Evolutionary conservation across 2,888 invertebrate species (phyloP).

Genomic region (Drosophila cracens): DNA sequence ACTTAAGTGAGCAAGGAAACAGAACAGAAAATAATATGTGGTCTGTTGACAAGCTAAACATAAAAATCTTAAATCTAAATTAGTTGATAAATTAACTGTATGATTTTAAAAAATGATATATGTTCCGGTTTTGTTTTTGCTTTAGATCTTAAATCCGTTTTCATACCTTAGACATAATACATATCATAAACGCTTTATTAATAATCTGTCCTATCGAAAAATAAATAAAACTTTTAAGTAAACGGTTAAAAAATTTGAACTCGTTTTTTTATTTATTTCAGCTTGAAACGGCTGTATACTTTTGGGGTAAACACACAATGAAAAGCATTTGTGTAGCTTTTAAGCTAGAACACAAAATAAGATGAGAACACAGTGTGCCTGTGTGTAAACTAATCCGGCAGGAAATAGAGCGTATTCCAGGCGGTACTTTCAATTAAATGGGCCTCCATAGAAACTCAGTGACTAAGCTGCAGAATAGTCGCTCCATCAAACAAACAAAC

Average conservation of each 20-base stretch:
- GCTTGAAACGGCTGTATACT: background rate
- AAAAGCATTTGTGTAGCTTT: conserved; percentile 30
- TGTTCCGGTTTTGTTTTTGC: background rate
- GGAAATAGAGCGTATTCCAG: conserved; percentile 52
- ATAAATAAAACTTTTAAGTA: background rate
- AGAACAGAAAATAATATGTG: background rate
- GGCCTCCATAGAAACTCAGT: conserved; percentile 37
- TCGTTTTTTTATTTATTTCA: background rate
- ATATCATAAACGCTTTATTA: background rate
- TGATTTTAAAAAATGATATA: background rate
- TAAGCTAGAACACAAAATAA: conserved; percentile 7
- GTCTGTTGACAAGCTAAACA: background rate
- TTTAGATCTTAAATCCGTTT: background rate
- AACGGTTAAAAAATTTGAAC: background rate
- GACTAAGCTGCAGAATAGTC: conserved; percentile 56
- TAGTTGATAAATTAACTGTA: background rate
- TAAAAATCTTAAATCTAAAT: no score
- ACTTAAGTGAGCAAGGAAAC: background rate
- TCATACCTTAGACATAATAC: background rate
- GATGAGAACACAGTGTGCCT: conserved; percentile 8
- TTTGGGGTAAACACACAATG: conserved; percentile 14
- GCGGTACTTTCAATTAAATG: conserved; percentile 60
- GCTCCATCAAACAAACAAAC: conserved; percentile 35
- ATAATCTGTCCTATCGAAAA: background rate
- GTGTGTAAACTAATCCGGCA: conserved; percentile 47